phyloP scores from a whole-genome alignment of 92 coral and sea anemone species.

The Isaurus tuberculatus region DNA sequence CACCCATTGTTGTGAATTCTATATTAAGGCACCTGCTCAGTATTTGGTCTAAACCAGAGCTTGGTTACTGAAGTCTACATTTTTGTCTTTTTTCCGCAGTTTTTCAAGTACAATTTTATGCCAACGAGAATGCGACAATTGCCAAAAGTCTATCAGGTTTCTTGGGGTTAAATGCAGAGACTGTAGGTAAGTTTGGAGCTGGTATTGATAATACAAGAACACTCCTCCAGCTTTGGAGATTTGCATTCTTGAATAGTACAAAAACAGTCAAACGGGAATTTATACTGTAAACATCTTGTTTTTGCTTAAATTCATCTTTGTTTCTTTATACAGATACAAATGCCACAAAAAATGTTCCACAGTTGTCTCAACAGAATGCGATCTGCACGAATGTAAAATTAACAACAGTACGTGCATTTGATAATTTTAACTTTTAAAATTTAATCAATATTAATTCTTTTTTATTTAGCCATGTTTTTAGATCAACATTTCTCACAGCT shows the following conservation, averaged over 20 bases:
- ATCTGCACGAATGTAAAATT: slow-evolving; percentile 56
- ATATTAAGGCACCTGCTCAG: slow-evolving; percentile 73
- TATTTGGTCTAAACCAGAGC: slow-evolving; percentile 51
- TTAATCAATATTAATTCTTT: slow-evolving; percentile 64
- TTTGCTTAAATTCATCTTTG: not conserved
- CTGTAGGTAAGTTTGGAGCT: slow-evolving; percentile 78
- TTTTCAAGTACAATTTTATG: slow-evolving; percentile 84
- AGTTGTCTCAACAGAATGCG: slow-evolving; percentile 45
- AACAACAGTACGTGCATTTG: slow-evolving; percentile 64
- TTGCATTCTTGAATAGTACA: slow-evolving; percentile 23
- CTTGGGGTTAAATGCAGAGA: slow-evolving; percentile 88
- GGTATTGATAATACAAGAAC: not conserved
- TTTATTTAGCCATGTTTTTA: slow-evolving; percentile 1
- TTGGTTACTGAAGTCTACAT: slow-evolving; percentile 35
- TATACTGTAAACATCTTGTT: not conserved
- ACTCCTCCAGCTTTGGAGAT: slow-evolving; percentile 1
- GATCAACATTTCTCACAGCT: not conserved
- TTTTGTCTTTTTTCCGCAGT: slow-evolving; percentile 59
- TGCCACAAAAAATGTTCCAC: slow-evolving; percentile 91
- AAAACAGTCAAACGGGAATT: not conserved
- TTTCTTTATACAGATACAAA: slow-evolving; percentile 71
- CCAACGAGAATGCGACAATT: slow-evolving; percentile 81
- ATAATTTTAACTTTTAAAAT: slow-evolving; percentile 64
- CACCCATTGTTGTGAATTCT: slow-evolving; percentile 51
- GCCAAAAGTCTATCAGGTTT: slow-evolving; percentile 83